Conservation (phyloP, 2,888 invertebrate species). For the Trissoscelio sp. region DNA sequence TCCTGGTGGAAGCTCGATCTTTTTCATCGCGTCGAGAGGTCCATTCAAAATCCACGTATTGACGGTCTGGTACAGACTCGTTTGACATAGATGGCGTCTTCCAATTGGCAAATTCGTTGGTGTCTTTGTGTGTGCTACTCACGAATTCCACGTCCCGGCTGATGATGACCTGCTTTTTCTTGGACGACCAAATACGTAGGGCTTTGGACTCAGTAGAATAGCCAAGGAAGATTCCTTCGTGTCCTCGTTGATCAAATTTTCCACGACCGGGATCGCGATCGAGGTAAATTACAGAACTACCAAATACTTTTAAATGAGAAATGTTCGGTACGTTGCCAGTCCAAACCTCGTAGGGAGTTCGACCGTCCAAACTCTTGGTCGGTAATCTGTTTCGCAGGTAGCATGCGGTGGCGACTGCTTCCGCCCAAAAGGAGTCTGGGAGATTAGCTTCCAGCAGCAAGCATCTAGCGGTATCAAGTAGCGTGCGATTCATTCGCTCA, state of each 20-base stretch:
- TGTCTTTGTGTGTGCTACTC: not conserved
- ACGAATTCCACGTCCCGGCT: conserved; percentile 16
- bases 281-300: not conserved
- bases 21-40: not conserved
- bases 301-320: not conserved
- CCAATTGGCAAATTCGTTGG: not conserved
- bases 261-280: not conserved
- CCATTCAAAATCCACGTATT: not conserved
- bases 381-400: not conserved
- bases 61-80: not conserved
- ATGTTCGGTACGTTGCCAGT: not conserved
- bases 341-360: conserved; percentile 14
- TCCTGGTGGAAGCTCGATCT: no score
- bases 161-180: conserved; percentile 8
- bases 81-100: not conserved
- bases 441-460: not conserved
- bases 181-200: not conserved
- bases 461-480: conserved; percentile 4
- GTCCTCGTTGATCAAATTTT: conserved; percentile 3
- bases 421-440: not conserved
- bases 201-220: not conserved
- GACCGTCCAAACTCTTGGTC: not conserved
- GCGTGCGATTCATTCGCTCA: conserved; percentile 1
- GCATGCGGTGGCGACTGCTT: conserved; percentile 9
- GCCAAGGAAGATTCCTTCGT: not conserved